Percentiles rank a stretch among this genome's conserved stretches.
Evolutionary conservation across 2,888 invertebrate genomes (phyloP).

Genomic region (Leptarthrus brevirostris): DNA sequence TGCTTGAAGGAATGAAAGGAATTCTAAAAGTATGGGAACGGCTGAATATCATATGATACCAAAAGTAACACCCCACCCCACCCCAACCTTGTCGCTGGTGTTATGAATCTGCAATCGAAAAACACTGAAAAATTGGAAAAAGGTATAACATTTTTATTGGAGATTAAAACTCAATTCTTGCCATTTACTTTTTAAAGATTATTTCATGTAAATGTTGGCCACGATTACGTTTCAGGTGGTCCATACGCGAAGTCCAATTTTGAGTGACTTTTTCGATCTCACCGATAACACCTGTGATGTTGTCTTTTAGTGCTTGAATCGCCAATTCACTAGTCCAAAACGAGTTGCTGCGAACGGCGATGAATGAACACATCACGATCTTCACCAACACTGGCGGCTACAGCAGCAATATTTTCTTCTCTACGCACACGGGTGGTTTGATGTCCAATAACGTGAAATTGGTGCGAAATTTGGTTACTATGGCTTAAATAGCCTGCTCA

Average conservation of each 20-base stretch:
- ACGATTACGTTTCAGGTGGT: constrained; percentile 9
- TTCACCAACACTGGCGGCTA: too few species aligned
- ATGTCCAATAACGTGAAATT: too few species aligned
- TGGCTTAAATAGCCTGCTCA: too few species aligned
- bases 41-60: too few species aligned
- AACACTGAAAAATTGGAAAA: constrained; percentile 9
- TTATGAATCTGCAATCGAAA: too few species aligned
- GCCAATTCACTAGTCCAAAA: background rate
- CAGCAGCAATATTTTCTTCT: background rate
- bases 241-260: constrained; percentile 35
- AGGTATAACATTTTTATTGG: constrained; percentile 5
- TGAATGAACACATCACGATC: too few species aligned
- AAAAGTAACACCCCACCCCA: too few species aligned
- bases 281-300: background rate
- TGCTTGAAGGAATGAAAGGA: too few species aligned
- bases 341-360: background rate
- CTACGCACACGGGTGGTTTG: too few species aligned
- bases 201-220: constrained; percentile 32
- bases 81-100: too few species aligned
- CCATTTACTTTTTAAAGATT: constrained; percentile 33
- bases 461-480: too few species aligned
- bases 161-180: background rate
- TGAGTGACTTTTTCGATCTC: constrained; percentile 14
- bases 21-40: too few species aligned
- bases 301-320: background rate